Evolutionary conservation across 53 echinoderm and acorn worm species (phyloP).

Genomic region (Arbacia lixula): DNA sequence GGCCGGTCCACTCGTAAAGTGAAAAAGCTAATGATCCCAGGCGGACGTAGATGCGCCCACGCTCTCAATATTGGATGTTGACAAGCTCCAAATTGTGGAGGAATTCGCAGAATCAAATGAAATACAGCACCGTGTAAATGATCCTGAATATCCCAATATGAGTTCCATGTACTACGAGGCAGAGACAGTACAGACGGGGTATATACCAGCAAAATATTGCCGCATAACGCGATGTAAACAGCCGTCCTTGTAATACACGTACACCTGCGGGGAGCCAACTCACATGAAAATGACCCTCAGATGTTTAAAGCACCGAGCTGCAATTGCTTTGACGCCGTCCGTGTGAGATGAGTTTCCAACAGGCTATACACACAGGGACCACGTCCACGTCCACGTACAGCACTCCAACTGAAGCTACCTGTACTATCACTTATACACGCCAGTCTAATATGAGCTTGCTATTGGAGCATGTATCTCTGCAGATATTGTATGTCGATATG

Average conservation of each 20-base stretch:
- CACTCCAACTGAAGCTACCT: not conserved
- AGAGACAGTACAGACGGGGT: no score
- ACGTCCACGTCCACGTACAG: no score
- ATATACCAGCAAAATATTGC: no score
- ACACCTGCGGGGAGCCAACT: no score
- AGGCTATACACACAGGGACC: not conserved
- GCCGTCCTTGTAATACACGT: no score
- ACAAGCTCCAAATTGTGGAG: constrained; percentile 1
- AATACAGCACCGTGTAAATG: no score
- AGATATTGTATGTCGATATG: constrained; percentile 29
- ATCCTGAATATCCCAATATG: no score
- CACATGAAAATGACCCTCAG: not conserved
- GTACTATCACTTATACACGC: constrained; percentile 9
- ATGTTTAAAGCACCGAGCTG: not conserved
- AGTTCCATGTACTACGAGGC: no score
- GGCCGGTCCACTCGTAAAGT: constrained; percentile 22
- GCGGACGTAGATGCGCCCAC: constrained; percentile 20
- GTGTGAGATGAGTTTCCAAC: not conserved
- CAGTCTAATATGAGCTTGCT: constrained; percentile 27
- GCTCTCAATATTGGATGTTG: constrained; percentile 31
- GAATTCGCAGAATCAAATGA: no score
- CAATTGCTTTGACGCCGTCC: constrained; percentile 10
- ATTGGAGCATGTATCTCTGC: constrained; percentile 11
- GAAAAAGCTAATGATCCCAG: constrained; percentile 37
- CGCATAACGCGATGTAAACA: no score